phyloP scores from a whole-genome alignment of 1,140 invertebrate species.

The Rhopalosiphum padi region DNA sequence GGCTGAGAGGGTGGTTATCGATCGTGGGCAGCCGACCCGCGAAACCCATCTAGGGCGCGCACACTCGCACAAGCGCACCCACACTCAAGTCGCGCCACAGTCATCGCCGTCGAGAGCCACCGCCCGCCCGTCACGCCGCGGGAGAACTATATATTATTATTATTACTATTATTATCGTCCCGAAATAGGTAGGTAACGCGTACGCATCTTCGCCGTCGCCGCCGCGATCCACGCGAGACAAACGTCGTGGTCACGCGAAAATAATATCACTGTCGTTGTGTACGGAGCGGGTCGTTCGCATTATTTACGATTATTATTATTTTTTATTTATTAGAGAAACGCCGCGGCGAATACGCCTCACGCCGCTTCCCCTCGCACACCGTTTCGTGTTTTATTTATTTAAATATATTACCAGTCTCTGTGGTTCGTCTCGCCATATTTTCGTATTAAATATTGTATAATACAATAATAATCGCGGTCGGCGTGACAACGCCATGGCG shows the following conservation, averaged over 20 bases:
- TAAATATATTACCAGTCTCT: background rate
- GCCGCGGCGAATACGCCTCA: background rate
- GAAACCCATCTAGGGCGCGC: background rate
- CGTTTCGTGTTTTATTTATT: background rate
- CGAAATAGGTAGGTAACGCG: background rate
- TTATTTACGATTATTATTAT: background rate
- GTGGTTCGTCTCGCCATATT: background rate
- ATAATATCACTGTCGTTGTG: background rate
- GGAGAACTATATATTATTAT: background rate
- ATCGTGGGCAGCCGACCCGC: background rate
- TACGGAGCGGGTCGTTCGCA: background rate
- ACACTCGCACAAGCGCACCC: background rate
- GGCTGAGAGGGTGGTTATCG: constrained; percentile 19
- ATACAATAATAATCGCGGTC: background rate
- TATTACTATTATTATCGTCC: background rate
- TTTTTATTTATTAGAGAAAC: background rate
- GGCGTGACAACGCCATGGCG: background rate
- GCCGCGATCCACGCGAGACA: background rate
- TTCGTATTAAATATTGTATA: background rate
- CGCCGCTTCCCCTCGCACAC: background rate
- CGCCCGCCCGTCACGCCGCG: background rate
- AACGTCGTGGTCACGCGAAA: background rate
- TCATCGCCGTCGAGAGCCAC: background rate
- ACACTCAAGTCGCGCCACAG: background rate
- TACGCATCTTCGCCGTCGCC: background rate